These are phyloP conservation scores for Lasioglossum villosulum DNA, from an alignment of 2,888 invertebrate species.

Conservation along the genomic window DNA sequence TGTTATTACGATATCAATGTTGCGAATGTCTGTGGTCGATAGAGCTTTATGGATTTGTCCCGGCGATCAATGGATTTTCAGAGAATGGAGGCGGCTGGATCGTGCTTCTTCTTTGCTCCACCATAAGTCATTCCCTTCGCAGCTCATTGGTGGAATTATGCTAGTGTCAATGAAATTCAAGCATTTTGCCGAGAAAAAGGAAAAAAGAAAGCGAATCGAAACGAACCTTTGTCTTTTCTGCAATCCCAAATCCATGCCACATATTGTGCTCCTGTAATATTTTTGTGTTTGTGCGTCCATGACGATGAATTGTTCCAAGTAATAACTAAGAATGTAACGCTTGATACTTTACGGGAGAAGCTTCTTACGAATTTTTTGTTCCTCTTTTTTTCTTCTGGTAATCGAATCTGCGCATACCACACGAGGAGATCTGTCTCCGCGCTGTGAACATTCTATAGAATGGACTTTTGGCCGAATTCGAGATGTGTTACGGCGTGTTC, in stretches of 20 bases:
- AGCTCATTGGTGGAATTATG: constrained; percentile 1
- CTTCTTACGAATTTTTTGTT: constrained; percentile 36
- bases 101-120: constrained; percentile 6
- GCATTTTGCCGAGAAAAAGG: constrained; percentile 9
- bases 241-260: not conserved
- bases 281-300: constrained; percentile 17
- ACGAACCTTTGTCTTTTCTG: constrained; percentile 2
- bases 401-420: not conserved
- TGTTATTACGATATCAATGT: not conserved
- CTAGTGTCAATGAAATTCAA: not conserved
- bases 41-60: not conserved
- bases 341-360: constrained; percentile 26
- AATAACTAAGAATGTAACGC: constrained; percentile 24
- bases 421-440: not conserved
- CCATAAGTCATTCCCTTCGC: not conserved
- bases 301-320: constrained; percentile 11
- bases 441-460: constrained; percentile 10
- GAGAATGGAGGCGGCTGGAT: not conserved
- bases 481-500: not conserved
- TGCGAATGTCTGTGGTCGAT: not conserved
- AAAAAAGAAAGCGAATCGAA: not conserved
- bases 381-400: not conserved
- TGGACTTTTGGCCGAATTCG: not conserved
- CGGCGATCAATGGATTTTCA: not conserved
- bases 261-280: not conserved